phyloP scores from a whole-genome alignment of 2,113 vertebrate species.

The Silurus asotus region DNA sequence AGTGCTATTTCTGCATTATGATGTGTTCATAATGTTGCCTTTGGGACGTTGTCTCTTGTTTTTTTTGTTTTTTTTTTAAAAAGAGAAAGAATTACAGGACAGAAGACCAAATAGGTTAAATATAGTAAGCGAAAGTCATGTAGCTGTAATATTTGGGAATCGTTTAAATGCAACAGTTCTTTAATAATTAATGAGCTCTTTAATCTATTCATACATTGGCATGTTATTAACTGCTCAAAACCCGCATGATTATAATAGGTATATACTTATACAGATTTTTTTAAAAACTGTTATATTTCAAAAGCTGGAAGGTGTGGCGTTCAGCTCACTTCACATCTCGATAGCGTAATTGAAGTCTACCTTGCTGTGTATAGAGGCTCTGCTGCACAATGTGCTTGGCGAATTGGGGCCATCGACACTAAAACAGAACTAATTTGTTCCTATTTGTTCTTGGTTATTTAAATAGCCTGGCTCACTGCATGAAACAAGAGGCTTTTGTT shows the following conservation, averaged over 20 bases:
- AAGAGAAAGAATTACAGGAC: neutral
- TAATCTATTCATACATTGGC: neutral
- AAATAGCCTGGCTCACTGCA: neutral
- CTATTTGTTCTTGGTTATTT: constrained; percentile 33
- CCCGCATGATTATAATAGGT: neutral
- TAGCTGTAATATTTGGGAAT: neutral
- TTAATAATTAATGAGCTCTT: neutral
- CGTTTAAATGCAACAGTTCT: neutral
- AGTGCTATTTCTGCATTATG: neutral
- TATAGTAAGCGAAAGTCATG: neutral
- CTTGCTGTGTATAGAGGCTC: constrained; percentile 1
- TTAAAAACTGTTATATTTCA: neutral
- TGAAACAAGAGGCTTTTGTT: constrained; percentile 15
- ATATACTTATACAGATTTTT: neutral
- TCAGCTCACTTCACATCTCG: constrained; percentile 15
- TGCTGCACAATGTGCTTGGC: constrained; percentile 20
- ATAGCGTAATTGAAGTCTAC: constrained; percentile 27
- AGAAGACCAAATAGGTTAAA: neutral
- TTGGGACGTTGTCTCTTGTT: neutral
- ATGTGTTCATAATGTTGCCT: neutral
- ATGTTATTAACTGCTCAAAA: neutral
- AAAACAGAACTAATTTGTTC: constrained; percentile 31
- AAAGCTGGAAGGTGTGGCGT: neutral
- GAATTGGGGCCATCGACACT: constrained; percentile 17
- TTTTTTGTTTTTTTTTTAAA: neutral